These are phyloP conservation scores for Spisula solida DNA, from an alignment of 2,888 invertebrate species.

Conservation along the genomic window DNA sequence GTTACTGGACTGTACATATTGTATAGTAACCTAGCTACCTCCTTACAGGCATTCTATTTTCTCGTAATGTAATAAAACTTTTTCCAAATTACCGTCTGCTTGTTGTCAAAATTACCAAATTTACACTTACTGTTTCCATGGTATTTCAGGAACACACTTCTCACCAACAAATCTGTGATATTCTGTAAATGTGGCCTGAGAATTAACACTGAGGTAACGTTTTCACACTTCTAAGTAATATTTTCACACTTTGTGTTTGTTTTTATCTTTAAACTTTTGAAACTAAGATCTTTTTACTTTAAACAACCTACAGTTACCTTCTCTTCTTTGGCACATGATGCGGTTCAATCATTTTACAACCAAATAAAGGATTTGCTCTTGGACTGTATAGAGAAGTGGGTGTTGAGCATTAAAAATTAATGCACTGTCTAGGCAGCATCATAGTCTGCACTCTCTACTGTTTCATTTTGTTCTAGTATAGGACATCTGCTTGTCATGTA, in stretches of 20 bases:
- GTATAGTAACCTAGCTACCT: too few species aligned
- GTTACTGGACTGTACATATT: too few species aligned
- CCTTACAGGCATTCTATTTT: too few species aligned
- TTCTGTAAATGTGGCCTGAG: conserved; percentile 83
- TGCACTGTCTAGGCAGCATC: not conserved
- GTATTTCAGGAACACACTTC: conserved; percentile 74
- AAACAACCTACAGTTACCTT: not conserved
- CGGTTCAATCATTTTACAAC: not conserved
- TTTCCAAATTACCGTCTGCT: too few species aligned
- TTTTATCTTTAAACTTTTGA: not conserved
- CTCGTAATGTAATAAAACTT: too few species aligned
- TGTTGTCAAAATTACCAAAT: not conserved
- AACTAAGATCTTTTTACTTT: not conserved
- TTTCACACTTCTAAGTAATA: not conserved
- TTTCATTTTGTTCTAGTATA: not conserved
- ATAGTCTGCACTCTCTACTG: too few species aligned
- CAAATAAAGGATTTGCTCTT: not conserved
- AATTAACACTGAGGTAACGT: conserved; percentile 81
- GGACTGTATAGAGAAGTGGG: not conserved
- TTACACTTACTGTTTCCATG: not conserved
- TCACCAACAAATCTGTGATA: conserved; percentile 81
- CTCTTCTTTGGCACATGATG: not conserved
- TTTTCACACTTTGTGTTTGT: not conserved
- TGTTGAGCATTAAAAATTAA: not conserved
- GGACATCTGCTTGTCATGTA: not conserved